Conservation (phyloP, 2,113 vertebrate genomes). For the Nothoprocta pentlandii region DNA sequence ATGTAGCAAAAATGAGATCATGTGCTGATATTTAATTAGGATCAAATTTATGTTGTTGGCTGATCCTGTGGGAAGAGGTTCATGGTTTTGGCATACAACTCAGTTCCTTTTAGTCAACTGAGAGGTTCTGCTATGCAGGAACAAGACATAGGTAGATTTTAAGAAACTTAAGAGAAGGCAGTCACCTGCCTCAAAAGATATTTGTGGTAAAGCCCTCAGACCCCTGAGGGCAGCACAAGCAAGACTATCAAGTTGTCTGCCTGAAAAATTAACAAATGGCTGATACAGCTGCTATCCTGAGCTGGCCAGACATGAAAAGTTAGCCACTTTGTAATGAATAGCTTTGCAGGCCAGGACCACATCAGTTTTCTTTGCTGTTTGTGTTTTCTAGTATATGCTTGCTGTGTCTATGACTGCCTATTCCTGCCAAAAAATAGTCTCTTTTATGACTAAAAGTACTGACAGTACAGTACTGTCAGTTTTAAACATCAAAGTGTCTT, state of each 20-base stretch:
- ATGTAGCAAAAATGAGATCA: not conserved
- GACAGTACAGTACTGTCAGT: not conserved
- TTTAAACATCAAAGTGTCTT: not conserved
- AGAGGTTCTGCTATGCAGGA: not conserved
- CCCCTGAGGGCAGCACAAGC: not conserved
- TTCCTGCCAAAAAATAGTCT: not conserved
- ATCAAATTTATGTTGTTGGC: not conserved
- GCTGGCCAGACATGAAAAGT: not conserved
- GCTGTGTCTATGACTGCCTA: not conserved
- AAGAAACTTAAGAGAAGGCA: not conserved
- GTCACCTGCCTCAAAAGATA: not conserved
- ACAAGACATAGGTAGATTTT: not conserved
- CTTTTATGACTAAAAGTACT: not conserved
- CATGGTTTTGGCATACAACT: not conserved
- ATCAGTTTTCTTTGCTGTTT: not conserved
- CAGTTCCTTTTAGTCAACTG: not conserved
- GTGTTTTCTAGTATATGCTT: not conserved
- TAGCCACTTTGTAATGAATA: not conserved
- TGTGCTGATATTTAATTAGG: not conserved
- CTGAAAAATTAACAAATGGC: not conserved
- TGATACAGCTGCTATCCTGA: not conserved
- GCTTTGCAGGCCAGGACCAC: not conserved
- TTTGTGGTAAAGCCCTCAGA: not conserved
- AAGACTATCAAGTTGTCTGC: not conserved
- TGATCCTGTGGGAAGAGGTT: not conserved